Conservation (phyloP, 2,888 invertebrate genomes). For the Drosophila recens region DNA sequence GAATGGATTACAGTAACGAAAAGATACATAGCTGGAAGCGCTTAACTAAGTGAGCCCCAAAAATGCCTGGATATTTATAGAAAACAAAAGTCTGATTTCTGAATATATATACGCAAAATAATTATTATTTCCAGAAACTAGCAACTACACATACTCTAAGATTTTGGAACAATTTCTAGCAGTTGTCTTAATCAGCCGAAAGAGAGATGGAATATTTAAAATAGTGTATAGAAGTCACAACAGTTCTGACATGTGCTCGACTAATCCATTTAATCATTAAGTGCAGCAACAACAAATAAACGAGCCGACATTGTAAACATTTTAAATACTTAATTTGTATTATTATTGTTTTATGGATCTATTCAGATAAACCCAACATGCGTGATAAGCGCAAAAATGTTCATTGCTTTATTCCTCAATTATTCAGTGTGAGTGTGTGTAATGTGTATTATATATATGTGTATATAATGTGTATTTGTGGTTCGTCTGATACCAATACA, state of each 20-base stretch:
- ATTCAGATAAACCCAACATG: conserved; percentile 25
- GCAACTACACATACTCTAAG: neutral
- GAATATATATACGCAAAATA: no score
- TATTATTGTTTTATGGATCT: conserved; percentile 36
- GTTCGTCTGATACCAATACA: conserved; percentile 36
- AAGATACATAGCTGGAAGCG: neutral
- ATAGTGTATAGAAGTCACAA: neutral
- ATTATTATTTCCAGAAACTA: neutral
- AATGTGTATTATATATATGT: neutral
- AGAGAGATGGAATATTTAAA: neutral
- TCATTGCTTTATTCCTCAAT: conserved; percentile 30
- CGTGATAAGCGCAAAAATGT: conserved; percentile 37
- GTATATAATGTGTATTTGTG: neutral
- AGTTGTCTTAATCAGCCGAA: neutral
- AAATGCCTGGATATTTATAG: neutral
- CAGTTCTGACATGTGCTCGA: neutral
- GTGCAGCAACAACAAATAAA: conserved; percentile 17
- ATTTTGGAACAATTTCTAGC: neutral
- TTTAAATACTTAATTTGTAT: conserved; percentile 25
- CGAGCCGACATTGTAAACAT: conserved; percentile 9
- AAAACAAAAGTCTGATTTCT: neutral
- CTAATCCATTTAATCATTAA: conserved; percentile 20
- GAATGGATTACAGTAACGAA: neutral
- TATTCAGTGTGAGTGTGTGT: conserved; percentile 7
- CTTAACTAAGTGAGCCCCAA: neutral